These are phyloP conservation scores for Choristoneura rosaceana DNA, from an alignment of 2,888 invertebrate genomes.

Conservation along the genomic window DNA sequence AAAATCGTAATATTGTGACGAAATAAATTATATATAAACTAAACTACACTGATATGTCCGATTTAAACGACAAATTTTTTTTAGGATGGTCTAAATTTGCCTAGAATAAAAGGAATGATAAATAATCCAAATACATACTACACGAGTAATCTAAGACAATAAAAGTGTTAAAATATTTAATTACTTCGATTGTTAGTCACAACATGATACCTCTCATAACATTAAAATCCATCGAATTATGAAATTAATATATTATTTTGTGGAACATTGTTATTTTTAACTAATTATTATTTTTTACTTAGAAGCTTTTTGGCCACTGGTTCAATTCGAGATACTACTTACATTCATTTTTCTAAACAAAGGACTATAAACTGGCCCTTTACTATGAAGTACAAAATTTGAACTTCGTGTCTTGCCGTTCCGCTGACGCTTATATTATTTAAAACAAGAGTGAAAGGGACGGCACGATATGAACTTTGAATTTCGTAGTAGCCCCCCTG, in stretches of 20 bases:
- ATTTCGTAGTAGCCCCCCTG: too few species aligned
- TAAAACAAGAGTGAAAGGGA: too few species aligned
- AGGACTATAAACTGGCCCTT: too few species aligned
- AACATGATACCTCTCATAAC: too few species aligned
- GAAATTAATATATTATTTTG: too few species aligned
- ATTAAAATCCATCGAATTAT: too few species aligned
- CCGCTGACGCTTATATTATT: too few species aligned
- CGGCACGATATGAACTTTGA: too few species aligned
- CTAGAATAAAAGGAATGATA: conserved; percentile 22
- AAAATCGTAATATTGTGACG: conserved; percentile 24
- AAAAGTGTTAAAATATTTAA: not conserved
- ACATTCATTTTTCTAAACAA: not conserved
- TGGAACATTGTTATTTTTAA: not conserved
- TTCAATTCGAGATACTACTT: conserved; percentile 1
- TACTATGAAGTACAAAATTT: too few species aligned
- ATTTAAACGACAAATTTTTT: conserved; percentile 1
- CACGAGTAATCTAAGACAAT: not conserved
- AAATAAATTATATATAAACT: conserved; percentile 27
- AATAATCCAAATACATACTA: conserved; percentile 4
- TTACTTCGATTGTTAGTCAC: not conserved
- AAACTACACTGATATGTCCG: conserved; percentile 22
- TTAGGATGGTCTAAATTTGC: conserved; percentile 9
- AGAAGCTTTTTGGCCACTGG: not conserved
- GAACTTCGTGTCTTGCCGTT: too few species aligned
- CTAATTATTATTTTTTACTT: not conserved